Percentiles rank a stretch among this genome's conserved stretches.
Evolutionary conservation across 2,888 invertebrate genomes (phyloP).

Genomic region (Hydrotaea cyrtoneurina): DNA sequence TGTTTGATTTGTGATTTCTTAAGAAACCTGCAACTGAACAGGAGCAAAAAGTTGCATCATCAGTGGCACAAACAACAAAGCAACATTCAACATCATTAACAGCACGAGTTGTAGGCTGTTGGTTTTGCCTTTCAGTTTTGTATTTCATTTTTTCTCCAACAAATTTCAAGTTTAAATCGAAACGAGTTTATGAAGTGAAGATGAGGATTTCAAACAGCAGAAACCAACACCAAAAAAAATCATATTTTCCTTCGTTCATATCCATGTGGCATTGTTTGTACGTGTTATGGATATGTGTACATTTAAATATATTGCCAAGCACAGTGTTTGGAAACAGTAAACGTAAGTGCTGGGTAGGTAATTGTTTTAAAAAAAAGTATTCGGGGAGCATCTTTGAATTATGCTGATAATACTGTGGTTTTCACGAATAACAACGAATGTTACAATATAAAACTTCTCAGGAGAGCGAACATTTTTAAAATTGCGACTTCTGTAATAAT

Average conservation of each 20-base stretch:
- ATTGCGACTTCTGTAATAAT: too few relatives aligned
- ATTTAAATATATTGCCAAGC: background rate
- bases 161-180: slow-evolving; percentile 10
- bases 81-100: slow-evolving; percentile 17
- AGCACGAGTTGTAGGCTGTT: slow-evolving; percentile 17
- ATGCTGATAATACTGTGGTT: too few relatives aligned
- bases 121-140: background rate
- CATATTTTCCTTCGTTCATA: slow-evolving; percentile 8
- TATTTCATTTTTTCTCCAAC: background rate
- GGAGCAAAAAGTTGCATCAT: slow-evolving; percentile 29
- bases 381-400: too few relatives aligned
- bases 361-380: too few relatives aligned
- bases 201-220: background rate
- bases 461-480: too few relatives aligned
- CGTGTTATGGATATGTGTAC: background rate
- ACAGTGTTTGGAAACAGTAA: background rate
- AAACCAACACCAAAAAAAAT: too few relatives aligned
- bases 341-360: background rate
- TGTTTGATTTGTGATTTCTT: slow-evolving; percentile 79
- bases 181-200: slow-evolving; percentile 7
- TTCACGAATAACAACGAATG: too few relatives aligned
- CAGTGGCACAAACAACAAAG: slow-evolving; percentile 8
- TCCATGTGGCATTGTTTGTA: background rate
- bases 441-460: too few relatives aligned
- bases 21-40: slow-evolving; percentile 70